Evolutionary conservation across 2,113 vertebrate species (phyloP), one percentile per base, ranked within the genome.

Genomic region (Elephantulus edwardii): DNA sequence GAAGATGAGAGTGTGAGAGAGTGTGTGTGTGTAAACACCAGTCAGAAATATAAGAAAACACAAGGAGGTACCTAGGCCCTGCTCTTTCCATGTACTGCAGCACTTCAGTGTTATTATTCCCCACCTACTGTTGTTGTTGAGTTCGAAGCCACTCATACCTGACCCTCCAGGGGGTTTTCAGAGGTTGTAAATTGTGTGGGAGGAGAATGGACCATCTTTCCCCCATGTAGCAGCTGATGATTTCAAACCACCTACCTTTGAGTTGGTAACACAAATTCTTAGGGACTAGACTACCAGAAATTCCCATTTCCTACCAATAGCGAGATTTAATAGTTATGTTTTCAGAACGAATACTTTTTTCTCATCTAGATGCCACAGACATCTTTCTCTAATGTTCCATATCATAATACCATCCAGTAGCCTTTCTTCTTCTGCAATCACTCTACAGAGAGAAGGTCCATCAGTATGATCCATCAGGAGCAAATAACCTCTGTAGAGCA

Each of bases 271-370:
- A n/a, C n/a, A n/a, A n/a, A n/a, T n/a, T n/a, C n/a, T n/a, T n/a
- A n/a, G n/a, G n/a, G n/a, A n/a, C n/a, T n/a, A n/a, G n/a, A n/a
- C n/a, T n/a, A n/a, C n/a, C n/a, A n/a, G n/a, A n/a, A n/a, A n/a
- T n/a, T n/a, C n/a, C n/a, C n/a, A n/a, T n/a, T n/a, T n/a, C n/a
- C n/a, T n/a, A n/a, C n/a, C n/a, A n/a, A n/a, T n/a, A n/a, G n/a
- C n/a, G n/a, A n/a, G n/a, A n/a, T n/a, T n/a, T n/a, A n/a, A 22
- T 1, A 1, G 8, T 3, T 44, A 28, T 35, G 60, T 6, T 38
- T 83, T 62, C 26, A 92, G 7, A 17, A 4, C 11, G 44, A 60
- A 81, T 12, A 71, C 85, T 83, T 83, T 30, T 86, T 6, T 91
- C 33, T 80, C 22, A 80, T 44, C 42, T 35, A 44, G 64, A 78